Evolutionary conservation across 2,113 vertebrate species (phyloP).

Genomic region (Pedetes capensis): DNA sequence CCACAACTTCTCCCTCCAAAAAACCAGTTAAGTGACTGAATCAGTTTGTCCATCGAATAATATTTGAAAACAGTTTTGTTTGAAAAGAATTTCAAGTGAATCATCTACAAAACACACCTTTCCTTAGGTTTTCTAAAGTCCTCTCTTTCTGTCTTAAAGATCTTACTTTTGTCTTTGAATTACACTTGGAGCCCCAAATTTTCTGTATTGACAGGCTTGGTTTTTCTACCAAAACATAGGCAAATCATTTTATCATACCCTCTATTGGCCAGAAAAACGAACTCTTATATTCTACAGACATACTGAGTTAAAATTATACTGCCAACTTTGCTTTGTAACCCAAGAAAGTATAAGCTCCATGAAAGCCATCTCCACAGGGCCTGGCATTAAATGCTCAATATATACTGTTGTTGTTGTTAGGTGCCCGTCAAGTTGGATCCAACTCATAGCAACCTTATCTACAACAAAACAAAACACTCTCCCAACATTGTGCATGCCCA

Average conservation of each 20-base stretch:
- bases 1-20: too few relatives aligned
- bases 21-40: neutral
- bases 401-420: too few relatives aligned
- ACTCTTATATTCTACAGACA: neutral
- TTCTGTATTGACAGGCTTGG: neutral
- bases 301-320: neutral
- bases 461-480: too few relatives aligned
- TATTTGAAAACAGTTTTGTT: neutral
- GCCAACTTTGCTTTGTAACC: neutral
- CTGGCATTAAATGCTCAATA: neutral
- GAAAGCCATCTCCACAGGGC: neutral
- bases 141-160: neutral
- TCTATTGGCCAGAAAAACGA: neutral
- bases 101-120: neutral
- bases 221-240: neutral
- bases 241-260: neutral
- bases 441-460: too few relatives aligned
- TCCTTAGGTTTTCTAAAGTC: neutral
- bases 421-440: too few relatives aligned
- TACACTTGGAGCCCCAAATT: neutral
- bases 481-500: too few relatives aligned
- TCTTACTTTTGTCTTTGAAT: neutral
- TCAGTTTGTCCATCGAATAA: neutral
- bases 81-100: constrained; percentile 10
- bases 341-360: neutral